Conservation (phyloP, 2,888 invertebrate genomes). For the Panzeria rudis region DNA sequence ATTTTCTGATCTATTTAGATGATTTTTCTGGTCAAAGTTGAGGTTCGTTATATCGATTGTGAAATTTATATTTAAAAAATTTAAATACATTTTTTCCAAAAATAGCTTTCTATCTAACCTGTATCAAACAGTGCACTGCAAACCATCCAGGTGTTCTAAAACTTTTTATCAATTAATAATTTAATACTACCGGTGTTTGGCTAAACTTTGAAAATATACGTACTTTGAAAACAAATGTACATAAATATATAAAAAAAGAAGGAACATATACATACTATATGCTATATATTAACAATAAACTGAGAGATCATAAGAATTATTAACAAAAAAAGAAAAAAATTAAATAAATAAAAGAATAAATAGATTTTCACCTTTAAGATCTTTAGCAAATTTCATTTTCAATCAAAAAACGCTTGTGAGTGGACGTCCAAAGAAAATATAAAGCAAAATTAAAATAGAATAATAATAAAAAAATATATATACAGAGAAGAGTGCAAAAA, state of each 20-base stretch:
- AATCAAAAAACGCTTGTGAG: constrained; percentile 79
- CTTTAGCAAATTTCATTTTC: constrained; percentile 78
- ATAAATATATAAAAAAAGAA: not conserved
- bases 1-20: too few relatives aligned
- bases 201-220: not conserved
- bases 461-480: not conserved
- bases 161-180: not conserved
- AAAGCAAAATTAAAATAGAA: constrained; percentile 14
- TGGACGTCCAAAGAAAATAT: constrained; percentile 75
- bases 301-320: not conserved
- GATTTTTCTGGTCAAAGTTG: too few relatives aligned
- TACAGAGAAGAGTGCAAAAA: not conserved
- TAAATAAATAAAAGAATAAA: constrained; percentile 47
- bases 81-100: too few relatives aligned
- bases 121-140: not conserved
- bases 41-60: too few relatives aligned
- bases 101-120: not conserved
- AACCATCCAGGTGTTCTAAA: not conserved
- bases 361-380: constrained; percentile 62
- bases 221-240: not conserved
- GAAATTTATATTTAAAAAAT: too few relatives aligned
- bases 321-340: not conserved
- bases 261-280: not conserved
- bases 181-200: not conserved
- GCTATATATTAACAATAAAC: not conserved